A percentile compares a stretch with the other conserved stretches of the same genome.
Evolutionary conservation across 2,888 invertebrate species (phyloP).

Genomic region (Uropetala carovei): DNA sequence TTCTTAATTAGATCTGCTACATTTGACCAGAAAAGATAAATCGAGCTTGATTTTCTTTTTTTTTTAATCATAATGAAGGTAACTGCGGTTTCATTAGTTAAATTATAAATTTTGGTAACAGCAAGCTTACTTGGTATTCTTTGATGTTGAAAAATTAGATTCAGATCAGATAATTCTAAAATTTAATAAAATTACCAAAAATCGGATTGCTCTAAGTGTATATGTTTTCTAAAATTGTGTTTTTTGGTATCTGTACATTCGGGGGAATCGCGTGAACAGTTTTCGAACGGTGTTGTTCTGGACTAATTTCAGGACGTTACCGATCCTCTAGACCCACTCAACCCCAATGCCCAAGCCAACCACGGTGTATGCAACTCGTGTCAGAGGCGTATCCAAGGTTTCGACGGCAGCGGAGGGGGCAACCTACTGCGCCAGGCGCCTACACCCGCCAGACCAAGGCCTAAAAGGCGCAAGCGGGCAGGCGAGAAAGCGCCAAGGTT

Average conservation of each 20-base stretch:
- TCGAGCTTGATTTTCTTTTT: too few species aligned
- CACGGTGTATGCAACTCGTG: slow-evolving; percentile 67
- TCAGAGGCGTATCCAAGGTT: slow-evolving; percentile 76
- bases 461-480: slow-evolving; percentile 68
- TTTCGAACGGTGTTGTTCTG: slow-evolving; percentile 62
- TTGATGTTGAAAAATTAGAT: too few species aligned
- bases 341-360: slow-evolving; percentile 68
- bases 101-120: too few species aligned
- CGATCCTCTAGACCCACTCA: slow-evolving; percentile 59
- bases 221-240: too few species aligned
- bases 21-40: too few species aligned
- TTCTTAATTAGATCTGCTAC: too few species aligned
- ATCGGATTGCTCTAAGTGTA: too few species aligned
- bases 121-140: too few species aligned
- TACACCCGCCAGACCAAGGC: slow-evolving; percentile 65
- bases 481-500: slow-evolving; percentile 72
- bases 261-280: neutral
- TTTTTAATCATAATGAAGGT: too few species aligned
- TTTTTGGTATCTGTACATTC: neutral
- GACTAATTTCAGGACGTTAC: slow-evolving; percentile 63
- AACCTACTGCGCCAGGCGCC: slow-evolving; percentile 61
- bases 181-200: too few species aligned
- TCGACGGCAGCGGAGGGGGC: slow-evolving; percentile 68
- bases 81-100: too few species aligned
- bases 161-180: too few species aligned